These are phyloP conservation scores for Pasiphila rectangulata DNA, from an alignment of 2,888 invertebrate species.

Conservation along the genomic window DNA sequence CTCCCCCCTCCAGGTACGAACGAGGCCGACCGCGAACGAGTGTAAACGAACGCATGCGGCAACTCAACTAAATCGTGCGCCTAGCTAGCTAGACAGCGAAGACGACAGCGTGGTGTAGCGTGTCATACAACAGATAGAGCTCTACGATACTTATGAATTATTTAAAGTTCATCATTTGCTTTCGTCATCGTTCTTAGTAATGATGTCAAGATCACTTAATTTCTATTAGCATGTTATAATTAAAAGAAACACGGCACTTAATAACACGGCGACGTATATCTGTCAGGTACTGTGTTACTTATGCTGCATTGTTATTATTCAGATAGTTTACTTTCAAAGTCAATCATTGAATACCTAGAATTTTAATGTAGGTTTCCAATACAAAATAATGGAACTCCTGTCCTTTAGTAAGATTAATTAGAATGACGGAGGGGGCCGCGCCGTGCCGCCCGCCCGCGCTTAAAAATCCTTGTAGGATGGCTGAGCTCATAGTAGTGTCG, in stretches of 20 bases:
- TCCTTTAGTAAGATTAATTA: neutral
- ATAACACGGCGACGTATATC: neutral
- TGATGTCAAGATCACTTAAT: conserved; percentile 74
- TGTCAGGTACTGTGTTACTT: neutral
- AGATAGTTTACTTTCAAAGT: no score
- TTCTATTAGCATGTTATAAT: no score
- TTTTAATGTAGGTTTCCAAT: conserved; percentile 19
- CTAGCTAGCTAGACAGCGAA: conserved; percentile 54
- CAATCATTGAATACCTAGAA: no score
- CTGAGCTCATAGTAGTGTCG: conserved; percentile 71
- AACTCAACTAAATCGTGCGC: conserved; percentile 59
- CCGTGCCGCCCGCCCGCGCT: conserved; percentile 46
- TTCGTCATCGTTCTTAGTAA: conserved; percentile 64
- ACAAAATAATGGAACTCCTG: conserved; percentile 38
- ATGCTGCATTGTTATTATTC: no score
- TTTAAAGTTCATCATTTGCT: conserved; percentile 28
- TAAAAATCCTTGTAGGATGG: conserved; percentile 70
- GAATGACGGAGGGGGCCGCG: conserved; percentile 41
- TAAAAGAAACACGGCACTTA: neutral
- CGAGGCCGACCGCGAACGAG: conserved; percentile 58
- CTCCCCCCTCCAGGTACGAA: conserved; percentile 47
- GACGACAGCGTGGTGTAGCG: conserved; percentile 46
- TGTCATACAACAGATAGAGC: conserved; percentile 62
- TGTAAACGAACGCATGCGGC: conserved; percentile 36
- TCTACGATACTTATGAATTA: conserved; percentile 59